Evolutionary conservation across 2,113 vertebrate species (phyloP).

Genomic region (Engystomops pustulosus): DNA sequence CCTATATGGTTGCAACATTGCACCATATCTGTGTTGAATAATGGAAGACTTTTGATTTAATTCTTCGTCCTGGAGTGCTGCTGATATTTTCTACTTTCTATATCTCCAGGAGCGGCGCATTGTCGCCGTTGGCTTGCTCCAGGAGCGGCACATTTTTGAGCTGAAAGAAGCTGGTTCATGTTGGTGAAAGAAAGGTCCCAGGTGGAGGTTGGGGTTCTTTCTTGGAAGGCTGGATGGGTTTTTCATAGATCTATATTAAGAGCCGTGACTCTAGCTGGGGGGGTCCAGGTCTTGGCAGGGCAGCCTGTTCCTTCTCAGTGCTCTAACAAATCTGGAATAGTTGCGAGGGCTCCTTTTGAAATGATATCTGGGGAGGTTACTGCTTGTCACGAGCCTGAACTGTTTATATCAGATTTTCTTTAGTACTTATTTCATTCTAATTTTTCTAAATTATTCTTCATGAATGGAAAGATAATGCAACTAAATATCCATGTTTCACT

Average conservation of each 20-base stretch:
- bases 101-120: too few relatives aligned
- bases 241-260: conserved; percentile 41
- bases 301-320: conserved; percentile 18
- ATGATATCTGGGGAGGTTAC: conserved; percentile 14
- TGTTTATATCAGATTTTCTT: background rate
- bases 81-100: background rate
- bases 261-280: conserved; percentile 2
- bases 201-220: background rate
- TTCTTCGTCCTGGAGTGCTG: too few relatives aligned
- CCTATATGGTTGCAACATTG: too few relatives aligned
- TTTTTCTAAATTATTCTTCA: too few relatives aligned
- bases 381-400: background rate
- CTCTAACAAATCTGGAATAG: conserved; percentile 10
- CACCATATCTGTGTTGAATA: too few relatives aligned
- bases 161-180: background rate
- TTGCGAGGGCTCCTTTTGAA: background rate
- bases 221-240: conserved; percentile 34
- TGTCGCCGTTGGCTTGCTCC: too few relatives aligned
- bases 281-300: conserved; percentile 1
- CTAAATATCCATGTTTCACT: too few relatives aligned
- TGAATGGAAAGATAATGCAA: background rate
- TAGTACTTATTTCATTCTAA: background rate
- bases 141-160: background rate
- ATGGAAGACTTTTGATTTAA: too few relatives aligned
- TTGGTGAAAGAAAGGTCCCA: background rate